phyloP scores from a whole-genome alignment of 2,888 invertebrate species.

The Napeogenes sylphis region DNA sequence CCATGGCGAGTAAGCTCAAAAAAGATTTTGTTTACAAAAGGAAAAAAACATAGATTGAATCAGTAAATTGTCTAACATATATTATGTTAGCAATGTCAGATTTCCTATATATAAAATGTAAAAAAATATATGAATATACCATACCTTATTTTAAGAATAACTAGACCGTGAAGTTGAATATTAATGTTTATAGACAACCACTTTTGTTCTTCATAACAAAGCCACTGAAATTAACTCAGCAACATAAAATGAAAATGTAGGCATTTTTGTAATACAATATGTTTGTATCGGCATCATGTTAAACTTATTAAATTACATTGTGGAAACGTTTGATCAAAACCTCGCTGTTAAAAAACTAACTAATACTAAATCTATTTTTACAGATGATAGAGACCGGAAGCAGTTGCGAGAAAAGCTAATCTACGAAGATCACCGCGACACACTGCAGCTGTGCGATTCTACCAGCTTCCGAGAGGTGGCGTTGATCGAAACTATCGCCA shows the following conservation, averaged over 20 bases:
- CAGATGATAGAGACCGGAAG: constrained; percentile 22
- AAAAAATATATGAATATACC: neutral
- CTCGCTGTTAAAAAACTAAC: constrained; percentile 24
- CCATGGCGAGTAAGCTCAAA: too few relatives aligned
- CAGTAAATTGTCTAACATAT: too few relatives aligned
- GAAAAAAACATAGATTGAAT: too few relatives aligned
- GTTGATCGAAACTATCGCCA: constrained; percentile 8
- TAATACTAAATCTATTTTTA: constrained; percentile 30
- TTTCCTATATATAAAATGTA: neutral
- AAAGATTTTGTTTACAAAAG: too few relatives aligned
- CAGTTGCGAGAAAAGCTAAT: constrained; percentile 11
- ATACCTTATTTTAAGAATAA: constrained; percentile 4
- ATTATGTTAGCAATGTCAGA: too few relatives aligned
- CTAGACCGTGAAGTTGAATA: neutral
- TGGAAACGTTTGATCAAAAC: constrained; percentile 7
- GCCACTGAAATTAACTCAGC: neutral
- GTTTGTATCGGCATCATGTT: too few relatives aligned
- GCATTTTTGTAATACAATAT: neutral
- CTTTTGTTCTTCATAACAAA: neutral
- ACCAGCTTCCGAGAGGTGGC: constrained; percentile 17
- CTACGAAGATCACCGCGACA: constrained; percentile 1
- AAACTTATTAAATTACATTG: neutral
- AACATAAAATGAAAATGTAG: neutral
- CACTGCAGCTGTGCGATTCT: constrained; percentile 10
- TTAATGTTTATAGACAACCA: neutral